Conservation (phyloP, 2,797 vertebrate species). For the Glossophaga mutica region DNA sequence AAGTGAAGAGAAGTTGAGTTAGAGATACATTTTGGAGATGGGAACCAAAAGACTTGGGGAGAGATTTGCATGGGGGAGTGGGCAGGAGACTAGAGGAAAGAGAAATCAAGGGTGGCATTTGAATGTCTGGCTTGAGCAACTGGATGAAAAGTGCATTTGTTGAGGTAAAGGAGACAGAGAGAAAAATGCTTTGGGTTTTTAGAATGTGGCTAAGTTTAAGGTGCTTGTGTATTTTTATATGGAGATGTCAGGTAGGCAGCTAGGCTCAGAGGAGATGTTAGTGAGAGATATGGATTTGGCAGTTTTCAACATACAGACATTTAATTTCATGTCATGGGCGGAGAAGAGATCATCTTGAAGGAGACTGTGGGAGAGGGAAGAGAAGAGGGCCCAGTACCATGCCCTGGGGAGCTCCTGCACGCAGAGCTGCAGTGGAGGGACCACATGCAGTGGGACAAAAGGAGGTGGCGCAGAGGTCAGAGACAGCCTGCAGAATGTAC, state of each 20-base stretch:
- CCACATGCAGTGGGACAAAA: background rate
- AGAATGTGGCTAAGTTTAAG: background rate
- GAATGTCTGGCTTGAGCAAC: background rate
- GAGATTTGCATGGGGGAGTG: background rate
- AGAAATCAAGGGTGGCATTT: background rate
- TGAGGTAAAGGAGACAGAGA: background rate
- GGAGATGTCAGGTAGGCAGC: background rate
- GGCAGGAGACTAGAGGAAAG: background rate
- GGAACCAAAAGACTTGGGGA: background rate
- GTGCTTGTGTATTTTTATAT: background rate
- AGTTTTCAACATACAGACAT: background rate
- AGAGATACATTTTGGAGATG: background rate
- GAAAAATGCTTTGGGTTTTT: background rate
- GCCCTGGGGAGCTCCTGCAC: background rate
- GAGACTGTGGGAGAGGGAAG: background rate
- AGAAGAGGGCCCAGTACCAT: background rate
- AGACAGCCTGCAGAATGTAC: background rate
- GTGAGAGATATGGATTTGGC: background rate
- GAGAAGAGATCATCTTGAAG: background rate
- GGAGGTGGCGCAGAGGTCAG: background rate
- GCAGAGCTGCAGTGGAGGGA: background rate
- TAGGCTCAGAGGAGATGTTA: background rate
- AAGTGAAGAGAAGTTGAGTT: background rate
- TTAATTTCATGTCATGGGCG: background rate
- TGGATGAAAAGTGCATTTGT: background rate